Percentiles rank a stretch among this genome's conserved stretches.
phyloP scores from a whole-genome alignment of 1,140 invertebrate genomes.

The Drosophila sp. region DNA sequence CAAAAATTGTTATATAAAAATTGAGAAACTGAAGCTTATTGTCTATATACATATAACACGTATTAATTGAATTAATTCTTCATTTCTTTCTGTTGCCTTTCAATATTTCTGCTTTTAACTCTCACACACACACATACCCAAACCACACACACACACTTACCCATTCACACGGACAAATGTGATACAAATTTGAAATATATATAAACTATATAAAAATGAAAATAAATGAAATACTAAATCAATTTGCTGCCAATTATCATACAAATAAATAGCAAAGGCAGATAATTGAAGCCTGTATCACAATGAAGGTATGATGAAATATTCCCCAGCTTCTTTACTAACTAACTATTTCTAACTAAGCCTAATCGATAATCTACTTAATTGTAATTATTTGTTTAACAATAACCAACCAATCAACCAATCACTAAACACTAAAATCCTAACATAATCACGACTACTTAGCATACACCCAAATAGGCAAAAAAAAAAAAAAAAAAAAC shows the following conservation, averaged over 20 bases:
- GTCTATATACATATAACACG: slow-evolving; percentile 24
- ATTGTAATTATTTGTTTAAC: slow-evolving; percentile 37
- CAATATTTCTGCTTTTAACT: slow-evolving; percentile 49
- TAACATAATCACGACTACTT: slow-evolving; percentile 6
- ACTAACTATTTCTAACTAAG: slow-evolving; percentile 61
- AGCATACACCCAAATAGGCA: background rate
- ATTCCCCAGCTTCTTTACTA: slow-evolving; percentile 49
- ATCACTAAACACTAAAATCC: slow-evolving; percentile 19
- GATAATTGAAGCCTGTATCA: slow-evolving; percentile 95
- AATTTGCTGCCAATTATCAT: slow-evolving; percentile 67
- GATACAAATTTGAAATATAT: slow-evolving; percentile 41
- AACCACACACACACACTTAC: slow-evolving; percentile 35
- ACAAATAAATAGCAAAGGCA: slow-evolving; percentile 86
- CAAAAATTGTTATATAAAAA: background rate
- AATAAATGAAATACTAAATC: slow-evolving; percentile 63
- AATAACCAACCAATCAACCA: slow-evolving; percentile 26
- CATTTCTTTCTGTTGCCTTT: slow-evolving; percentile 70
- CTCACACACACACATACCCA: slow-evolving; percentile 19
- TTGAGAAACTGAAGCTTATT: slow-evolving; percentile 36
- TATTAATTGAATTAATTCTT: slow-evolving; percentile 65
- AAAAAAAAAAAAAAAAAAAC: background rate
- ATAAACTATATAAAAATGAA: slow-evolving; percentile 14
- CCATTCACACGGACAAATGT: slow-evolving; percentile 37
- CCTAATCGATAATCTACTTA: slow-evolving; percentile 21
- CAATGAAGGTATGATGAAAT: slow-evolving; percentile 91